Conservation (phyloP, 2,888 invertebrate genomes). For the Eupithecia dodoneata region DNA sequence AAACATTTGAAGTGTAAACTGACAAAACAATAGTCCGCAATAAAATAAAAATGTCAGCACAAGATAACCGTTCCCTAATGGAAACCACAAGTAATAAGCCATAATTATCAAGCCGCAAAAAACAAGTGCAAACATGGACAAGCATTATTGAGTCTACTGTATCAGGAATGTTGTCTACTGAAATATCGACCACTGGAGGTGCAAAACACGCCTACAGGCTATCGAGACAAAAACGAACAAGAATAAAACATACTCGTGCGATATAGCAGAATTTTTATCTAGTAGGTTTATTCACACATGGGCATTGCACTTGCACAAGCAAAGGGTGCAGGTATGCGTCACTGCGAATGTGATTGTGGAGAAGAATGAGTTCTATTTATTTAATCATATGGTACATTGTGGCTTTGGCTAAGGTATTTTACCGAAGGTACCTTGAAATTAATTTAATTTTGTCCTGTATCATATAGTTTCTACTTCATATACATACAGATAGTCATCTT, state of each 20-base stretch:
- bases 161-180: constrained; percentile 61
- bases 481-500: too few species aligned
- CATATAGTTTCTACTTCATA: too few species aligned
- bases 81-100: constrained; percentile 31
- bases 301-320: constrained; percentile 43
- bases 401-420: too few species aligned
- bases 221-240: constrained; percentile 66
- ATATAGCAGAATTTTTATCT: constrained; percentile 83
- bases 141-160: constrained; percentile 52
- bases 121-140: constrained; percentile 52
- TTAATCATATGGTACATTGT: neutral
- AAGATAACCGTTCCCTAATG: constrained; percentile 19
- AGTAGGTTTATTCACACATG: constrained; percentile 77
- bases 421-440: too few species aligned
- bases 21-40: neutral
- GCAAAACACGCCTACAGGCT: constrained; percentile 78
- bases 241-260: constrained; percentile 53
- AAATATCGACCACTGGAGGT: constrained; percentile 77
- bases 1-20: neutral
- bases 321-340: neutral
- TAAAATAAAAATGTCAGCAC: neutral
- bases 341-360: neutral
- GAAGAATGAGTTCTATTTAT: neutral
- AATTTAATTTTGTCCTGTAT: too few species aligned
- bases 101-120: constrained; percentile 39